Evolutionary conservation across 2,113 vertebrate species (phyloP), one percentile per base, ranked within the genome.

Genomic region (Bos indicus): DNA sequence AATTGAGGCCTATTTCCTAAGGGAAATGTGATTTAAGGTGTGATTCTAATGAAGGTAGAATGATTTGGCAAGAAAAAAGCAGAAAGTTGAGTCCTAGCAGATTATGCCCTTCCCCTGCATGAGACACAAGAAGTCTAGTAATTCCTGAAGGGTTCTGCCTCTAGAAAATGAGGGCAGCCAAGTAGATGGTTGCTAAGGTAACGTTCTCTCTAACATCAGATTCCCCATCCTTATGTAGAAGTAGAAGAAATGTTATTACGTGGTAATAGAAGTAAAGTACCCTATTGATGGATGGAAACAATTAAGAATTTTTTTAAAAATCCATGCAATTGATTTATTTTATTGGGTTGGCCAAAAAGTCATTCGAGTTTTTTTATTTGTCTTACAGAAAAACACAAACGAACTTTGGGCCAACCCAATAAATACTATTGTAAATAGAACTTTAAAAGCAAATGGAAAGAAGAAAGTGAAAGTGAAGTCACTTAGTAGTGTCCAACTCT

Each of bases 101-200:
- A 90, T 5, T n/a, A 0, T 1, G 2, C 0, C 28, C 28, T 25
- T 48, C 25, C 14, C n/a, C 43, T 17, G 26, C 2, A 7, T n/a
- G 40, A 94, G 4, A 51, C 46, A 43, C 33, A 25, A 7, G 21
- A 46, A 26, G 12, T 40, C 80, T 40, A 23, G 19, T 36, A 56
- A 82, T 28, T 36, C 26, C 80, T 23, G 2, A 40, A 67, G 26
- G 23, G 17, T 40, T 26, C 59, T 23, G 7, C 26, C 33, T 48
- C 25, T 17, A 43, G 43, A 87, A 90, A 26, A 28, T 5, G 6
- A 78, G 13, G 12, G 28, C 15, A 2, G 21, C 1, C 12, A 43
- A 84, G 25, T 6, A 23, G 16, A 56, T 1, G 57, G 14, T 62
- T 87, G 52, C 52, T 21, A 25, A 90, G 15, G 33, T 43, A 46